Conservation (phyloP, 64 coral and sea anemone species). For the Anthopleura sola region DNA sequence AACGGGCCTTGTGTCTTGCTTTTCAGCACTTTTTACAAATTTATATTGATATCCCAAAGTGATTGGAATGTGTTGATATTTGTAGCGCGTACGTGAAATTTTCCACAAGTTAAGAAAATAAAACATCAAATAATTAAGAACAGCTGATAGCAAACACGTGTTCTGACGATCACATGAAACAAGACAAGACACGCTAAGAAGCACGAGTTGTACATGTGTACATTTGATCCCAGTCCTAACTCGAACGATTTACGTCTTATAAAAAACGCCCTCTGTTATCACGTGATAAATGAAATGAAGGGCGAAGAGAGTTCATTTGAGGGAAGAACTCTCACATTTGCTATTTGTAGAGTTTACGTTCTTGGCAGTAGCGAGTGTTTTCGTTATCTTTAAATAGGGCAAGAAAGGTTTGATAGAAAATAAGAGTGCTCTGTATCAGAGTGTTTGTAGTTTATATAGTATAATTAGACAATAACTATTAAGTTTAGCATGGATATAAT, state of each 20-base stretch:
- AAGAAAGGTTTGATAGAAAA: neutral
- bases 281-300: neutral
- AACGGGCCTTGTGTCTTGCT: neutral
- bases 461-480: neutral
- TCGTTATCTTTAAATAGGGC: neutral
- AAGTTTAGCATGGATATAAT: neutral
- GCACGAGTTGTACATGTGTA: neutral
- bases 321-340: neutral
- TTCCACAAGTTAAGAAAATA: neutral
- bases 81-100: neutral
- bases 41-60: neutral
- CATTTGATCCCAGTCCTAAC: neutral
- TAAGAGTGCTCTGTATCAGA: slow-evolving; percentile 9
- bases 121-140: too few species aligned
- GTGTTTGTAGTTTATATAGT: neutral
- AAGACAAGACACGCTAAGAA: neutral
- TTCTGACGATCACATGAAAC: neutral
- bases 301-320: neutral
- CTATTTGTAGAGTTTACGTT: neutral
- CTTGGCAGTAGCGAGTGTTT: neutral
- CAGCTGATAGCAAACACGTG: neutral
- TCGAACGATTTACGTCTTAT: neutral
- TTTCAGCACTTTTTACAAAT: neutral
- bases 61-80: neutral
- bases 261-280: neutral